phyloP scores from a whole-genome alignment of 2,888 invertebrate species.

The Hypercompe scribonia region DNA sequence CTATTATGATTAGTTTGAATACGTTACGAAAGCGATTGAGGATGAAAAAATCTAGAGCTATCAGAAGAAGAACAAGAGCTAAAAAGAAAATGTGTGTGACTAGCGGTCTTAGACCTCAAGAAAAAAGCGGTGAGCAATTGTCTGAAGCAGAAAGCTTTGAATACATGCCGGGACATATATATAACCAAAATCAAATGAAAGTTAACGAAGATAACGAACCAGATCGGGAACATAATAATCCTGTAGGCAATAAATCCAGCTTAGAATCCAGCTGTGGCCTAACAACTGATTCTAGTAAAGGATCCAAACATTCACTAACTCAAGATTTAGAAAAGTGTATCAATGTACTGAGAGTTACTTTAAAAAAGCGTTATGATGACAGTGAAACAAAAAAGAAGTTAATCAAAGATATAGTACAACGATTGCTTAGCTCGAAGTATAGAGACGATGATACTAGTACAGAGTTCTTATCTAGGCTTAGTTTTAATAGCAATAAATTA shows the following conservation, averaged over 20 bases:
- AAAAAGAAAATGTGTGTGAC: conserved; percentile 53
- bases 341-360: conserved; percentile 85
- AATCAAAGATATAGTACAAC: conserved; percentile 88
- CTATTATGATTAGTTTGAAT: conserved; percentile 74
- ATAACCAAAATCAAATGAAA: conserved; percentile 81
- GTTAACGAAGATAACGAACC: conserved; percentile 57
- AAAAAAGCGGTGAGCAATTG: conserved; percentile 74
- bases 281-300: conserved; percentile 80
- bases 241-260: conserved; percentile 76
- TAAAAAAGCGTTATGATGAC: conserved; percentile 87
- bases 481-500: conserved; percentile 67
- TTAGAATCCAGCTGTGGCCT: conserved; percentile 76
- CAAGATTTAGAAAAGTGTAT: conserved; percentile 88
- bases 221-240: conserved; percentile 50
- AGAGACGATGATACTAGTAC: conserved; percentile 85
- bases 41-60: conserved; percentile 61
- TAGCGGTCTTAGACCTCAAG: conserved; percentile 61
- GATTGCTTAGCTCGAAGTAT: conserved; percentile 87
- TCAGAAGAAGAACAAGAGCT: conserved; percentile 58
- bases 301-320: conserved; percentile 77
- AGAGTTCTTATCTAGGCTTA: conserved; percentile 81
- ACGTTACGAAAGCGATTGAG: conserved; percentile 67
- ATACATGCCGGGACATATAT: conserved; percentile 87
- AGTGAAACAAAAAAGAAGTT: conserved; percentile 87
- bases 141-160: conserved; percentile 90